Evolutionary conservation across 1,140 invertebrate species (phyloP).

Genomic region (Limonius californicus): DNA sequence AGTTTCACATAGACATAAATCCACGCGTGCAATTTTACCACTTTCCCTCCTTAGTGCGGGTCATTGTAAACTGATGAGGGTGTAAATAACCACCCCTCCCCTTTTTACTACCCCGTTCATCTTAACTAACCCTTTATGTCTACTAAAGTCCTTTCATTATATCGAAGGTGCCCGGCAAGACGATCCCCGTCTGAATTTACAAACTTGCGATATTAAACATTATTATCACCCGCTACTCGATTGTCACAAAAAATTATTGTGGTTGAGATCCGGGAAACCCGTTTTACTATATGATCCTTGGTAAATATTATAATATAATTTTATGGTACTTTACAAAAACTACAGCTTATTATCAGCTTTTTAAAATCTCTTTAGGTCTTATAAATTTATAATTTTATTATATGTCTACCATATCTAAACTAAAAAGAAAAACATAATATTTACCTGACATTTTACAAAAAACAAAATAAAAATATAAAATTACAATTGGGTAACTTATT

Average conservation of each 20-base stretch:
- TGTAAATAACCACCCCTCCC: slow-evolving; percentile 34
- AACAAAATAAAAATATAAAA: too few species aligned
- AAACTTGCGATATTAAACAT: slow-evolving; percentile 9
- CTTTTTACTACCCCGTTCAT: slow-evolving; percentile 31
- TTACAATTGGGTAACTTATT: too few species aligned
- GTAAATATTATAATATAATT: too few species aligned
- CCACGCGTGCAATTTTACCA: slow-evolving; percentile 22
- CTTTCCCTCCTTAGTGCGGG: slow-evolving; percentile 23
- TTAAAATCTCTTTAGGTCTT: too few species aligned
- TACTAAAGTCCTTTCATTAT: slow-evolving; percentile 37
- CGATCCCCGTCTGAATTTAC: slow-evolving; percentile 30
- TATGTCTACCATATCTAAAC: too few species aligned
- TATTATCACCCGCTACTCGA: neutral
- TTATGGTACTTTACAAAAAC: too few species aligned
- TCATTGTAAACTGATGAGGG: slow-evolving; percentile 41
- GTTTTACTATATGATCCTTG: too few species aligned
- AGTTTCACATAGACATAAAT: slow-evolving; percentile 34
- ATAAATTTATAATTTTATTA: too few species aligned
- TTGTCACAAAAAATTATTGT: neutral
- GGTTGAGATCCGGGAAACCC: too few species aligned
- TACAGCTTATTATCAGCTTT: too few species aligned
- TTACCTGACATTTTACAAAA: too few species aligned
- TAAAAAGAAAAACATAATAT: too few species aligned
- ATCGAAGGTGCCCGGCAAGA: slow-evolving; percentile 35
- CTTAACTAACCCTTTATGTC: slow-evolving; percentile 37